Evolutionary conservation across 2,888 invertebrate species (phyloP).

Genomic region (Hypomecis atomaria): DNA sequence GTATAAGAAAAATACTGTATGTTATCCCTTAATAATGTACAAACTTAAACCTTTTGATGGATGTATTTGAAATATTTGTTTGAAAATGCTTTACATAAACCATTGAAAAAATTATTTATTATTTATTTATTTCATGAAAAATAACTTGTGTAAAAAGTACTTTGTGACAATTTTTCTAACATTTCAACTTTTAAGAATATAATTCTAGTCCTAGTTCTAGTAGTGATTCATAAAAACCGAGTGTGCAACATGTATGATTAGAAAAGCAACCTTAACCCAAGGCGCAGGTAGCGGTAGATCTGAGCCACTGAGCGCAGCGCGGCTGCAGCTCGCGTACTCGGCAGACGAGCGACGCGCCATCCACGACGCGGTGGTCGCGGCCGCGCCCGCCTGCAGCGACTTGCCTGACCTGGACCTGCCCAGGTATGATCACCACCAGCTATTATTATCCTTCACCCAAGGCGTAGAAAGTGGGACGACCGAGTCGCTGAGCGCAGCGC

Average conservation of each 20-base stretch:
- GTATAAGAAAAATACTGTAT: too few relatives aligned
- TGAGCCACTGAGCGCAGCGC: constrained; percentile 63
- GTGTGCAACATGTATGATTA: neutral
- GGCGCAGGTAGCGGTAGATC: constrained; percentile 53
- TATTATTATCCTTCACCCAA: constrained; percentile 64
- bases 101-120: too few relatives aligned
- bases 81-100: too few relatives aligned
- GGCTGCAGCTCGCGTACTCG: constrained; percentile 73
- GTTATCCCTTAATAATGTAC: too few relatives aligned
- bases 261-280: constrained; percentile 58
- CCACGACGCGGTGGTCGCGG: constrained; percentile 79
- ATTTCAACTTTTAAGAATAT: too few relatives aligned
- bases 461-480: constrained; percentile 53
- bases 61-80: too few relatives aligned
- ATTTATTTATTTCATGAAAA: too few relatives aligned
- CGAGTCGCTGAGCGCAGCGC: constrained; percentile 63
- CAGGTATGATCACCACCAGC: constrained; percentile 50
- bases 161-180: too few relatives aligned
- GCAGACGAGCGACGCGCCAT: constrained; percentile 83
- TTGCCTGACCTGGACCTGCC: constrained; percentile 62
- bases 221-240: too few relatives aligned
- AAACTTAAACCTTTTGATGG: too few relatives aligned
- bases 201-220: neutral
- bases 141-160: too few relatives aligned
- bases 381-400: constrained; percentile 64